Base-by-base conservation (phyloP, 2,888 invertebrate genomes). In the Taphrorychus bicolor region DNA sequence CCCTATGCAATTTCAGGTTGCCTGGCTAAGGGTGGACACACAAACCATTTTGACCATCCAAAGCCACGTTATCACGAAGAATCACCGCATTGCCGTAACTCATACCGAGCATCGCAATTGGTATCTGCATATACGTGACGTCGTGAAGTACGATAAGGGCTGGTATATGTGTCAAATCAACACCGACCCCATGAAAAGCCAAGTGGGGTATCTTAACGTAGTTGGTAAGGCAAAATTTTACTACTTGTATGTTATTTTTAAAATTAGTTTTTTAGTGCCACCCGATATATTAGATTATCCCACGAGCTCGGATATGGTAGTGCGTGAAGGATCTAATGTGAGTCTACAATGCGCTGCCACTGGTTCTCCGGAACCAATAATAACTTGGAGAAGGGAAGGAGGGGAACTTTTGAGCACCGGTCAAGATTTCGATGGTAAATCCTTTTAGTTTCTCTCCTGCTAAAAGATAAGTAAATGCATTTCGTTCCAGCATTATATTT, bases 141-240 rank as follows among this genome's bases (percentile, higher is more conserved):
- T 95, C 2, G 85, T 90, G 60, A 92, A 93, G 80, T 88, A 90
- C 0, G 95, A 95, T 83, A 88, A 91, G 73, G 93, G 95, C 57
- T 94, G 92, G 90, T 95, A 95, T 84, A 94, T 94, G 94, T 95
- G 95, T 79, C 94, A 94, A 85, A 94, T 95, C 73, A 95, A 95
- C 82, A 94, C 94, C 0, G 93, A 93, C 80, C 95, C 70, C 23
- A 70, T 70, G 70, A 94, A 94, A 79, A 93, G 92, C 78, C 94
- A 95, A 83, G 88, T 91, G 70, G 94, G 94, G 41, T 93, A 92
- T 79, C 83, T 95, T 69, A 91, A 94, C 78, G 93, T 95, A 67
- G 94, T 94, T 32, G 94, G 95, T 95, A 81, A 89, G 91, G 17
- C 32, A 9, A 32, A 32, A 32, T 32, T 32, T 32, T 32, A 32